phyloP scores from a whole-genome alignment of 2,113 vertebrate species.

The Dolichallabes microphthalmus region DNA sequence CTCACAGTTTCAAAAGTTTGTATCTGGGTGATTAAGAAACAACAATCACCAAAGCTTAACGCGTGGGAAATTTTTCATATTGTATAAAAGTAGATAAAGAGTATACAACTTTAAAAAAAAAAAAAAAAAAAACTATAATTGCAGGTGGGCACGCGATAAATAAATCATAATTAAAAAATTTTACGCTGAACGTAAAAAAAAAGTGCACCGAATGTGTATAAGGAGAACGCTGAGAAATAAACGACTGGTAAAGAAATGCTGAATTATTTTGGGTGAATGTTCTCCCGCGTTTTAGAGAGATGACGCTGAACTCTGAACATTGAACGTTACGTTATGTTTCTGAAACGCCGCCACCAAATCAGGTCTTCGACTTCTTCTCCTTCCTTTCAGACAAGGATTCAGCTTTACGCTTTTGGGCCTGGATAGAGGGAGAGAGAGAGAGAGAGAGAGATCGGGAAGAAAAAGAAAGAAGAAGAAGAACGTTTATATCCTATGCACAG shows the following conservation, averaged over 20 bases:
- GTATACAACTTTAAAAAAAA: neutral
- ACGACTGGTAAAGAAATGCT: neutral
- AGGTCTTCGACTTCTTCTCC: slow-evolving; percentile 84
- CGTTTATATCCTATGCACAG: too few relatives aligned
- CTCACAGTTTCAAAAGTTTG: neutral
- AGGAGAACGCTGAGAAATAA: neutral
- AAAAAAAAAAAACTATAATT: neutral
- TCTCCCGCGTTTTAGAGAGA: neutral
- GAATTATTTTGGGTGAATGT: neutral
- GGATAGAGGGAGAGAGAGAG: slow-evolving; percentile 40
- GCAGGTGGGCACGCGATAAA: neutral
- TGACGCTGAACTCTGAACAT: neutral
- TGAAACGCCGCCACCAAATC: slow-evolving; percentile 45
- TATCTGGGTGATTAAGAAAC: neutral
- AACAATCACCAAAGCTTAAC: neutral
- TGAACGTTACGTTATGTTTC: neutral
- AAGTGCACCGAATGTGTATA: slow-evolving; percentile 50
- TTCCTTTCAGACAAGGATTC: slow-evolving; percentile 80
- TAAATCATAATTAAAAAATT: neutral
- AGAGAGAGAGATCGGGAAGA: neutral
- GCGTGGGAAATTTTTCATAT: neutral
- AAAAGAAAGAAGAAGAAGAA: neutral
- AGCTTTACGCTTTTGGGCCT: slow-evolving; percentile 86
- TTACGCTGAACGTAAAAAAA: neutral
- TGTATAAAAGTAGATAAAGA: neutral